Evolutionary conservation across 2,797 vertebrate species (phyloP).

Genomic region (Aotus griseimembra): DNA sequence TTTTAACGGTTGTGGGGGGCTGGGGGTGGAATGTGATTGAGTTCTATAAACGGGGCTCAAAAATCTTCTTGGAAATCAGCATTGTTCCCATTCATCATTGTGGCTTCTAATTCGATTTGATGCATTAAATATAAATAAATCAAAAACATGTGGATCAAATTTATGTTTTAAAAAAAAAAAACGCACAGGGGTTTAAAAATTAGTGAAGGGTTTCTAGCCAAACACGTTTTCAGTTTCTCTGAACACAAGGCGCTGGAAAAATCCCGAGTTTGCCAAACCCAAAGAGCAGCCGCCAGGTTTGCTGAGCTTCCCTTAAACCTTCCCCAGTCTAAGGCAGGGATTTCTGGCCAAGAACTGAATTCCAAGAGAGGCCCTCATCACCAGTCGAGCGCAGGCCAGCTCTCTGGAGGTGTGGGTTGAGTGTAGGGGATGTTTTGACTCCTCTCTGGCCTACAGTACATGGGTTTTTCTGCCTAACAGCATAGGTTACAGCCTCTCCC

Average conservation of each 20-base stretch:
- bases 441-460: not conserved
- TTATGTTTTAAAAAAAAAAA: constrained; percentile 52
- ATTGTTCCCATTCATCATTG: constrained; percentile 75
- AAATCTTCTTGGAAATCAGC: constrained; percentile 79
- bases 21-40: constrained; percentile 37
- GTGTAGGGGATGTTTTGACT: not conserved
- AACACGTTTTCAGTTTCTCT: constrained; percentile 75
- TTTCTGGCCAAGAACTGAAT: constrained; percentile 59
- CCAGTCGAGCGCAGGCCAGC: not conserved
- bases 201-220: constrained; percentile 73
- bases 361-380: constrained; percentile 53
- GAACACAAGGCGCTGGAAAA: constrained; percentile 77
- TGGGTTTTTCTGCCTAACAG: not conserved
- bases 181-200: constrained; percentile 71
- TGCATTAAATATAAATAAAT: constrained; percentile 78
- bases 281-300: constrained; percentile 66
- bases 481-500: not conserved
- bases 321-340: constrained; percentile 46
- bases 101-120: constrained; percentile 75
- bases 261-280: constrained; percentile 72
- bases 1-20: not conserved
- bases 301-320: constrained; percentile 56
- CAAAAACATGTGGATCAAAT: constrained; percentile 78
- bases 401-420: not conserved
- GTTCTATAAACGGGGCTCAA: constrained; percentile 72